Evolutionary conservation across 2,113 vertebrate genomes (phyloP), one percentile per base, ranked within the genome.

Genomic region (Oriolus oriolus): DNA sequence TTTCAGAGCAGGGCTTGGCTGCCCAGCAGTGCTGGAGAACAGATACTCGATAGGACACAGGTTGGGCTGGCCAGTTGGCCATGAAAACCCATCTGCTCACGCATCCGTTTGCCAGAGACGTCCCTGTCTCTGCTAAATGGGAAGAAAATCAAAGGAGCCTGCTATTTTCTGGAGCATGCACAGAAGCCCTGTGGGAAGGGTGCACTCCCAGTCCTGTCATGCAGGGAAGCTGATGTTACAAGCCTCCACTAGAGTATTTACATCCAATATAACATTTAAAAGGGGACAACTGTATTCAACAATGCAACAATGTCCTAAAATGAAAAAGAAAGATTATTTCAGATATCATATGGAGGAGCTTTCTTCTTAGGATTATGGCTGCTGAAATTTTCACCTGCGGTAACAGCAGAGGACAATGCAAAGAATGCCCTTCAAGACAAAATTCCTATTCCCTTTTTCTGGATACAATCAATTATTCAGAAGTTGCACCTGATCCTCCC

Each of bases 71-170:
- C 35, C 85, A 79, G 89, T 24, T 92, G 87, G 56, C 88, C 90
- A 39, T 50, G 85, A 88, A 87, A 88, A 76, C 39, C 86, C 94
- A 93, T 92, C 91, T 96, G 89, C 75, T 92, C 70, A 21, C 39
- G 60, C 89, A 87, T 78, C 74, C n/a, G 3, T 37, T 82, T 0
- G 0, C 30, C 65, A 76, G 39, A 0, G 7, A 90, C 75, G 79
- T 59, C 77, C 75, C 75, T 10, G 16, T 57, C 77, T 84, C 57
- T 68, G 16, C 61, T 59, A 90, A 88, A 68, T 3, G 13, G 65
- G 52, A 79, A 95, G 65, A 65, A 83, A 95, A 90, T 50, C 88
- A 63, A 81, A 81, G 37, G 0, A 33, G 44, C 18, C 63, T 69
- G 37, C 53, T 71, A 18, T 86, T 94, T 85, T 83, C 66, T 76